Evolutionary conservation across 1,140 invertebrate genomes (phyloP), one percentile per base, ranked within the genome.

Genomic region (Bemisia tabaci): DNA sequence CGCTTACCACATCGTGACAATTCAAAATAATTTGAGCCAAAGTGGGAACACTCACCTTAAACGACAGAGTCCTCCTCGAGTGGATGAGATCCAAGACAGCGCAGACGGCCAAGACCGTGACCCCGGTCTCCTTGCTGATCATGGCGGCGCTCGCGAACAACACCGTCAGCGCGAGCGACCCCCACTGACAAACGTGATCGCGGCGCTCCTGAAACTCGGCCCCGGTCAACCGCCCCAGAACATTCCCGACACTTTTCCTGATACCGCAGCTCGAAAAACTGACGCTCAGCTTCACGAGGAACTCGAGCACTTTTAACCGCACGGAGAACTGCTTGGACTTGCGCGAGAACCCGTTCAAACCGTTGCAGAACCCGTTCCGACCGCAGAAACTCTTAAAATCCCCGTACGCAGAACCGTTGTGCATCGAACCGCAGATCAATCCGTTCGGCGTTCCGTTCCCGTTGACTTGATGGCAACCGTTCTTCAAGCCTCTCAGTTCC

Each of bases 81-180:
- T 48, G 17, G 17, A 48, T 48, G 17, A 48, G 33, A 48, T 48
- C 33, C 33, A 48, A 69, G 23, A 62, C 65, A 2, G 66, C 60
- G 78, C 92, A 95, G 27, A 95, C 84, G 21, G 87, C 86, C 69
- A 97, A 78, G 11, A 94, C 91, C 62, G 92, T 94, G 67, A 96
- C 85, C 22, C 92, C 94, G n/a, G 93, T 94, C 79, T 97, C 95
- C 78, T 95, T 95, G 77, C 88, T 89, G 59, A 94, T 79, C 73
- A 92, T 88, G 59, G 89, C 89, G 58, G 82, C 83, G 21, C 81
- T 76, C 26, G 83, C 81, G n/a, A 85, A 79, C 63, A 95, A 81
- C 73, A 97, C 89, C 70, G 92, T 87, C 25, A 90, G 77, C 61
- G 96, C 82, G 72, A 91, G 94, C 76, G 95, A 89, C 68, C 94